Conservation (phyloP, 2,888 invertebrate species). For the Monopis laevigella region DNA sequence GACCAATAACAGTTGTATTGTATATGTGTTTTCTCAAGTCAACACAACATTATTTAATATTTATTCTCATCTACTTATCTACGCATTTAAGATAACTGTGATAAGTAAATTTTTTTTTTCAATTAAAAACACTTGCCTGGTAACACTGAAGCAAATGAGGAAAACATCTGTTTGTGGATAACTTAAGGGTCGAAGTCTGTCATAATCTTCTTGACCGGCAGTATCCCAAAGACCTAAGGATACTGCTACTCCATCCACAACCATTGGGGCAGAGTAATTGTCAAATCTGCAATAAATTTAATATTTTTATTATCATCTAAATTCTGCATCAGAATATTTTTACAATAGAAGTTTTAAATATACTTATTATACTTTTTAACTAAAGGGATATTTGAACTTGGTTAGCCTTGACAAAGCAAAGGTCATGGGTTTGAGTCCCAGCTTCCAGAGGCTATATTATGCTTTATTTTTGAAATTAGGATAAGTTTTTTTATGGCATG, state of each 20-base stretch:
- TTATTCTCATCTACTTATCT: not conserved
- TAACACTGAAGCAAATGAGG: constrained; percentile 98
- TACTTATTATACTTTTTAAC: too few relatives aligned
- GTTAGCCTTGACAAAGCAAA: too few relatives aligned
- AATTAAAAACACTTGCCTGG: constrained; percentile 61
- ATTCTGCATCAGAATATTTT: too few relatives aligned
- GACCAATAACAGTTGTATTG: too few relatives aligned
- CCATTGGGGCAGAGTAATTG: constrained; percentile 99
- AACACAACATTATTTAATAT: not conserved
- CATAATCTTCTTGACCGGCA: constrained; percentile 97
- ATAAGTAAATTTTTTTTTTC: not conserved
- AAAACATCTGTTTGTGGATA: constrained; percentile 99
- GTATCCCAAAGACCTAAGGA: constrained; percentile 98
- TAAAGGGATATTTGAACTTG: too few relatives aligned
- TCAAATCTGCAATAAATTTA: constrained; percentile 84
- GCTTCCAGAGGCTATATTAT: too few relatives aligned
- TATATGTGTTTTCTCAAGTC: too few relatives aligned
- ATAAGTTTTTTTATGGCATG: too few relatives aligned
- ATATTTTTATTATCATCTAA: too few relatives aligned
- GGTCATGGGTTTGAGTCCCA: too few relatives aligned
- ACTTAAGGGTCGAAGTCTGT: constrained; percentile 92
- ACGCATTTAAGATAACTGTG: not conserved
- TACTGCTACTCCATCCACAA: constrained; percentile 96
- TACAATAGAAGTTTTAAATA: too few relatives aligned
- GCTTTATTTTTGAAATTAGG: too few relatives aligned